These are phyloP conservation scores for Thera obeliscata DNA, from an alignment of 2,888 invertebrate species.

Conservation along the genomic window DNA sequence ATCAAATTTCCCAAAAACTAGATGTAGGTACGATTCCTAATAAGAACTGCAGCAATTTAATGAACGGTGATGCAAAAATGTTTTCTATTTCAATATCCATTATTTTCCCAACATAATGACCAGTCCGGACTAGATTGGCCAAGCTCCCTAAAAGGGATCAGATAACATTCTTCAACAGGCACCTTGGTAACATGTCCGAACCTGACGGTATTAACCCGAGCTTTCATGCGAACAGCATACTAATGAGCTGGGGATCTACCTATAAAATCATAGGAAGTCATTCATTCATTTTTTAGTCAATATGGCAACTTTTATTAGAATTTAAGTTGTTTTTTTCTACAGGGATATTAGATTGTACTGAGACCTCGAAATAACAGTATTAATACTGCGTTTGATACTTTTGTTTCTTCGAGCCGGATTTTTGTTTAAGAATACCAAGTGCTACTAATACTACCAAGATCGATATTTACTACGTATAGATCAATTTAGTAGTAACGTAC, in stretches of 20 bases:
- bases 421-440: too few species aligned
- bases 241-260: slow-evolving; percentile 29
- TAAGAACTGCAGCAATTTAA: background rate
- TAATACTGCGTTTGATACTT: too few species aligned
- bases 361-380: too few species aligned
- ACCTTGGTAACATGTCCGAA: slow-evolving; percentile 38
- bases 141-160: slow-evolving; percentile 32
- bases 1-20: background rate
- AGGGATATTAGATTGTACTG: background rate
- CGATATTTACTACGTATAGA: too few species aligned
- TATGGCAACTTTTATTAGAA: slow-evolving; percentile 13
- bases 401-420: too few species aligned
- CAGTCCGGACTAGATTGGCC: slow-evolving; percentile 24
- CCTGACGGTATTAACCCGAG: slow-evolving; percentile 32
- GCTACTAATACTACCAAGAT: too few species aligned
- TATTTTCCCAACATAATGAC: slow-evolving; percentile 14
- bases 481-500: too few species aligned
- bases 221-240: slow-evolving; percentile 30
- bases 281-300: slow-evolving; percentile 15
- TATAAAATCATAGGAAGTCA: slow-evolving; percentile 26
- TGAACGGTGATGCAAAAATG: slow-evolving; percentile 5
- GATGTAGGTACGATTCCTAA: background rate
- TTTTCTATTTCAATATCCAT: slow-evolving; percentile 14
- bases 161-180: slow-evolving; percentile 31
- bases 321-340: background rate